Conservation (phyloP, 1,140 invertebrate genomes). For the Pseudobourletiella spinata region DNA sequence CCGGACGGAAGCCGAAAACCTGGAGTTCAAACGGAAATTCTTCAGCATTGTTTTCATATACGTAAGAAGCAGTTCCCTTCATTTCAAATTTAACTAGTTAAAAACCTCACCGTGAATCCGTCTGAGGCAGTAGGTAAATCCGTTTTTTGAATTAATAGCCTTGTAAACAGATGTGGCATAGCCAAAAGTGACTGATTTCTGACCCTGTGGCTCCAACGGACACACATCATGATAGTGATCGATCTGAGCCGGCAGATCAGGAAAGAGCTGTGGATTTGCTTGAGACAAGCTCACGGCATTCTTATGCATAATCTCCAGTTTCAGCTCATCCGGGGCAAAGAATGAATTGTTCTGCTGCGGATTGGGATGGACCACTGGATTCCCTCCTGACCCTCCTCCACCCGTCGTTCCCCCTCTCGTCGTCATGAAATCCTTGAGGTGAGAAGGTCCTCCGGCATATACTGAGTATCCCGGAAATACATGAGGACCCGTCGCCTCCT, state of each 20-base stretch:
- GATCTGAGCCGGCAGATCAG: conserved; percentile 72
- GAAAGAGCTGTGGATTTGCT: conserved; percentile 53
- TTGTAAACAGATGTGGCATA: conserved; percentile 83
- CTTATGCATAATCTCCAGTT: conserved; percentile 63
- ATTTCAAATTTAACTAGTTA: too few species aligned
- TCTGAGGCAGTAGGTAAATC: conserved; percentile 72
- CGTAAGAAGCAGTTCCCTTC: too few species aligned
- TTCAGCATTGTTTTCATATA: too few species aligned
- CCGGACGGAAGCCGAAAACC: conserved; percentile 69
- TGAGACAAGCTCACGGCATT: conserved; percentile 63
- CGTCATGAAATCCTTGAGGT: conserved; percentile 41
- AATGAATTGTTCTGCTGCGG: conserved; percentile 44
- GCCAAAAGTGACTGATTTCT: conserved; percentile 56
- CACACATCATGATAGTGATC: conserved; percentile 83
- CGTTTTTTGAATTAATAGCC: conserved; percentile 77
- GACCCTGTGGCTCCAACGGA: conserved; percentile 59
- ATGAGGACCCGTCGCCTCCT: conserved; percentile 17
- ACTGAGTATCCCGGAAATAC: conserved; percentile 48
- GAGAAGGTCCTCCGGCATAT: conserved; percentile 58
- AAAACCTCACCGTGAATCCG: conserved; percentile 74
- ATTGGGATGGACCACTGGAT: conserved; percentile 23
- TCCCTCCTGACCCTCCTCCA: not conserved
- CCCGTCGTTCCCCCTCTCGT: not conserved
- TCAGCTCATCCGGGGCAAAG: conserved; percentile 65
- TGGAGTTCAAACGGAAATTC: conserved; percentile 38